Evolutionary conservation across 2,888 invertebrate species (phyloP), one percentile per base, ranked within the genome.

Genomic region (Volucella bombylans): DNA sequence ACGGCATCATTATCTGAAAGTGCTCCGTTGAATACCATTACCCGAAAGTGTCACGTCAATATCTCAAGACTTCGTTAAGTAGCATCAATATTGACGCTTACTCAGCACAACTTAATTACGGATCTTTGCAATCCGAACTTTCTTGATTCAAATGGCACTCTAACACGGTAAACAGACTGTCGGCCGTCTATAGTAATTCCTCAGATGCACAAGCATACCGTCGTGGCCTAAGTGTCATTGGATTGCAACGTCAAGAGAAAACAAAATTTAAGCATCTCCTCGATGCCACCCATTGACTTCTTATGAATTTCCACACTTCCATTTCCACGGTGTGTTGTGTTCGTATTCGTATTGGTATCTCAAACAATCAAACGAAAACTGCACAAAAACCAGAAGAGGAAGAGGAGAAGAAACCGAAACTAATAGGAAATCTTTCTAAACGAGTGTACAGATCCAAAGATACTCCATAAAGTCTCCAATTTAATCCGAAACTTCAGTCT

Each of bases 41-140:
- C 49, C 11, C 61, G 47, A 57, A 64, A 49, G 38, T 41, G 49
- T 11, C 6, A 54, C 15, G 41, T 8, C 45, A 59, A 43, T 45
- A 38, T 31, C 62, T 81, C 38, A 45, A 47, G 14, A 14, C 14
- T 1, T 76, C 52, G 61, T 80, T 80, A 78, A 57, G 64, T 55
- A 78, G 80, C 83, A 76, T 74, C 83, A 83, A 79, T 69, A 83
- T 80, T 83, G 80, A 83, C 80, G 71, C 80, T 76, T 71, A 80
- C 43, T 80, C 80, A 83, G 83, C 83, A 80, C 65, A 83, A 80
- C 61, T 62, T 74, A 79, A 83, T 83, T 71, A 78, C 55, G 31
- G 10, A 65, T 52, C 69, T 83, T 62, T 69, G 74, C 79, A 79
- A 69, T 83, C 62, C 39, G 72, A 77, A 18, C 50, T 45, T 72